Evolutionary conservation across 1,140 invertebrate species (phyloP), one percentile per base, ranked within the genome.

Genomic region (Ctenoplectra terminalis): DNA sequence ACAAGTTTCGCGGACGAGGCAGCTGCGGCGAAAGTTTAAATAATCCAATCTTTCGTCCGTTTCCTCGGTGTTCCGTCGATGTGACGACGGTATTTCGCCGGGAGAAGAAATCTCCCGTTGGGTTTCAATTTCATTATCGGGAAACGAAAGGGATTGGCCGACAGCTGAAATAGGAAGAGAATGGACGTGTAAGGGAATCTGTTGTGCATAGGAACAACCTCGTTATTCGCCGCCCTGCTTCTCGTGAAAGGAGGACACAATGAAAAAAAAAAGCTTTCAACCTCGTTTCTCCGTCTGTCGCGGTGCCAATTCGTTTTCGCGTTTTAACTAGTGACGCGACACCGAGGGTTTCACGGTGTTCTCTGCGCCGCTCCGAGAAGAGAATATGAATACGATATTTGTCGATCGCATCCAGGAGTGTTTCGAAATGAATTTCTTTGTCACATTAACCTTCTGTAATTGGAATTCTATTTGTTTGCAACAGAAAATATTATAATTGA

Each of bases 11-110:
- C 46, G 52, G 17, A 46, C 8, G 13, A 71, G 78, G 40, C 43
- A 20, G 40, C 4, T 29, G 52, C 58, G 13, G 63, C 43, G 9
- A 82, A 87, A 87, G 67, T 87, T 88, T 83, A 82, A 84, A 87
- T 87, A 88, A 88, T 85, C 67, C 75, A 87, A 87, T 88, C 50
- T 48, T 37, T 48, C 31, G 9, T 8, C 23, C 23, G 34, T 17
- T 31, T 1, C 48, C 29, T 6, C 13, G 7, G 17, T 15, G 8
- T 26, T 40, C 4, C 43, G 4, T 3, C 6, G 67, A 46, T 26
- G 58, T 46, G n/a, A 17, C 17, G 7, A n/a, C 52, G 26, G 56
- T 50, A 58, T 66, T 48, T 50, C 70, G 29, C 23, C 40, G 40
- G 9, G 48, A 11, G 67, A 40, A 58, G 61, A 66, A 70, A 78